Percentiles rank a stretch among this genome's conserved stretches.
Evolutionary conservation across 2,797 vertebrate species (phyloP).

Genomic region (Melanogrammus aeglefinus): DNA sequence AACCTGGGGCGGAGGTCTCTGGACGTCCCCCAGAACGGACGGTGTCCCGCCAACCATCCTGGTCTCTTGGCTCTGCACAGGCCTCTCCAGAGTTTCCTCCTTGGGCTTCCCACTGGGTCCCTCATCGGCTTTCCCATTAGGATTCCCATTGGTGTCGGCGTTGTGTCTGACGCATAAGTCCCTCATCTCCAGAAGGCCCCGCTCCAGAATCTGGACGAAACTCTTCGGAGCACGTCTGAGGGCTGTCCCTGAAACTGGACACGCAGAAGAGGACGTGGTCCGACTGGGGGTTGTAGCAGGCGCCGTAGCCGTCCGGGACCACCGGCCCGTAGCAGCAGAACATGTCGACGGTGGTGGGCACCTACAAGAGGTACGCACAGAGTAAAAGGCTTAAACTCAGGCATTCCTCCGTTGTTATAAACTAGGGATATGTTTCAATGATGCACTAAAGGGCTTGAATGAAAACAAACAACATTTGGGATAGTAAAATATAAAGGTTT

Average conservation of each 20-base stretch:
- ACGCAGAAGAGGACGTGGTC: conserved; percentile 88
- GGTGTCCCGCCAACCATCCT: conserved; percentile 39
- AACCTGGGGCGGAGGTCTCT: conserved; percentile 31
- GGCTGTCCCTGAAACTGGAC: conserved; percentile 86
- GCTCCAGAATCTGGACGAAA: conserved; percentile 83
- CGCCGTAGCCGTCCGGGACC: conserved; percentile 87
- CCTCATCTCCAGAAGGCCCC: conserved; percentile 81
- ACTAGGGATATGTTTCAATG: neutral
- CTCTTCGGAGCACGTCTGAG: conserved; percentile 78
- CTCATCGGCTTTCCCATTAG: neutral
- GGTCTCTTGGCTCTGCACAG: conserved; percentile 47
- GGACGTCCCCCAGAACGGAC: conserved; percentile 23
- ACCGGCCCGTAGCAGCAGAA: conserved; percentile 98
- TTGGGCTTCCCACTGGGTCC: conserved; percentile 32
- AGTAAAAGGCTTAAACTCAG: neutral
- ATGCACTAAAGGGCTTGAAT: conserved; percentile 1
- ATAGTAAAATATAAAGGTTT: neutral
- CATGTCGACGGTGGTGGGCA: conserved; percentile 90
- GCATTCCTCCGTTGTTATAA: neutral
- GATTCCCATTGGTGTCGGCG: neutral
- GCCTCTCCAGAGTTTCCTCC: conserved; percentile 32
- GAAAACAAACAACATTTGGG: neutral
- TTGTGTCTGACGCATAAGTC: conserved; percentile 76
- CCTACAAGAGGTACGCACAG: conserved; percentile 66
- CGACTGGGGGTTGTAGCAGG: conserved; percentile 91